Evolutionary conservation across 2,113 vertebrate genomes (phyloP), one percentile per base, ranked within the genome.

Genomic region (Corydoras sp.): DNA sequence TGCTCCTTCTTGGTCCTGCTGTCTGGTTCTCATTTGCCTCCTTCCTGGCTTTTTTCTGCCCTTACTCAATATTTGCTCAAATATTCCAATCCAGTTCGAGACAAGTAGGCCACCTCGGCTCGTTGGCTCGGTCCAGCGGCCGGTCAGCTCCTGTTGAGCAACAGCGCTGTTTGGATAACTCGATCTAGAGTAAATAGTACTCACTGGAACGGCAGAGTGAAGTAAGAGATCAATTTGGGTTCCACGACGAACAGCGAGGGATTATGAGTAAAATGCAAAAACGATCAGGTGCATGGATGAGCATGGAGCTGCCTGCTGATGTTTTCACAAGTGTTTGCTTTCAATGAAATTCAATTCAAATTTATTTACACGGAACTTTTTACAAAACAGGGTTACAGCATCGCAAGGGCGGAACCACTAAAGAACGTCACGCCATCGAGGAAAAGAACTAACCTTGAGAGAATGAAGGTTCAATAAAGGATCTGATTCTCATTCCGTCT

Each of bases 1-100:
- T 51, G 62, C 31, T 63, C n/a, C n/a, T 8, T 69, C 31, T 69
- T 49, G 3, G 8, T 60, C 3, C 51, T 43, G 30, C 50, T 58
- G 56, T 50, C 35, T 43, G 11, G 51, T 4, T 51, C 56, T 78
- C 15, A 48, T 32, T 61, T 59, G 51, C 49, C 54, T 49, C 31
- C 32, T 58, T 10, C 31, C 10, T 62, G 5, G 35, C 8, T 51
- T 35, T 74, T 14, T 35, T 14, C 29, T 63, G 14, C 60, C 35
- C n/a, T 59, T 10, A 54, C 35, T 76, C 49, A 76, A 68, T 58
- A 18, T 43, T 64, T 67, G 35, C 61, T 65, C 15, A 48, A 60
- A 51, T 60, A 64, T 68, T 58, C 43, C 56, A n/a, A 18, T 29
- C 64, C 15, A 13, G 2, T 53, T 5, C 2, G 11, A 13, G 65